A percentile compares a stretch with the other conserved stretches of the same genome.
Conservation (phyloP, 2,888 invertebrate species). For the Eutolmus rufibarbis region DNA sequence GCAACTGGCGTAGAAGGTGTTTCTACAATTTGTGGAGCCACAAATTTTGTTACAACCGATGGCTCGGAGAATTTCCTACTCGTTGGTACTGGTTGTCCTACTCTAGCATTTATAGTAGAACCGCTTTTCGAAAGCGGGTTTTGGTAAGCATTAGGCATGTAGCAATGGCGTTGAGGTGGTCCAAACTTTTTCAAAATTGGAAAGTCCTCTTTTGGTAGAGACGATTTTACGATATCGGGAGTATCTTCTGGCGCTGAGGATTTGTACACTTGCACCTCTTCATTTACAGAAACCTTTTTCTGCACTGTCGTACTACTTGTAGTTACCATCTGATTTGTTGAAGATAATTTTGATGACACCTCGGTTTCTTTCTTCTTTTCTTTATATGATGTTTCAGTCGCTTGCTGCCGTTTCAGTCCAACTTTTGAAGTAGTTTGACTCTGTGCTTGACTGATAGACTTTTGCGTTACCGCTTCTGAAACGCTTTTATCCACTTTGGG, state of each 20-base stretch:
- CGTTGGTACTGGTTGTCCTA: neutral
- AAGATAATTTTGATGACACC: neutral
- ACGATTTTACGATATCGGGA: slow-evolving; percentile 60
- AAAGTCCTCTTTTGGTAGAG: slow-evolving; percentile 57
- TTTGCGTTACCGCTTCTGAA: neutral
- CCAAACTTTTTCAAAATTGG: slow-evolving; percentile 61
- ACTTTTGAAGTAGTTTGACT: neutral
- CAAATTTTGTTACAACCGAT: slow-evolving; percentile 41
- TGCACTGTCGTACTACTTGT: slow-evolving; percentile 42
- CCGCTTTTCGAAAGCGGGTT: slow-evolving; percentile 52
- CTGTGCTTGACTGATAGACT: neutral
- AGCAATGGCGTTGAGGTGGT: slow-evolving; percentile 60
- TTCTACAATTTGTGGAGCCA: slow-evolving; percentile 56
- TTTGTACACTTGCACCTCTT: slow-evolving; percentile 52
- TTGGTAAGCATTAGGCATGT: slow-evolving; percentile 60
- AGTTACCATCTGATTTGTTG: neutral
- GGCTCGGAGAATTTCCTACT: slow-evolving; percentile 44
- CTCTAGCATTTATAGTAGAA: neutral
- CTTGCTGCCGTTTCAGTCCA: neutral
- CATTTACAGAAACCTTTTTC: neutral
- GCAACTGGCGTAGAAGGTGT: slow-evolving; percentile 58
- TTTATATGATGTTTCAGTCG: neutral
- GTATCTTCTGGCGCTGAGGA: slow-evolving; percentile 60
- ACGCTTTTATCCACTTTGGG: neutral
- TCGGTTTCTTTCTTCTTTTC: neutral